Evolutionary conservation across 2,113 vertebrate genomes (phyloP).

Genomic region (Polypterus bichir): DNA sequence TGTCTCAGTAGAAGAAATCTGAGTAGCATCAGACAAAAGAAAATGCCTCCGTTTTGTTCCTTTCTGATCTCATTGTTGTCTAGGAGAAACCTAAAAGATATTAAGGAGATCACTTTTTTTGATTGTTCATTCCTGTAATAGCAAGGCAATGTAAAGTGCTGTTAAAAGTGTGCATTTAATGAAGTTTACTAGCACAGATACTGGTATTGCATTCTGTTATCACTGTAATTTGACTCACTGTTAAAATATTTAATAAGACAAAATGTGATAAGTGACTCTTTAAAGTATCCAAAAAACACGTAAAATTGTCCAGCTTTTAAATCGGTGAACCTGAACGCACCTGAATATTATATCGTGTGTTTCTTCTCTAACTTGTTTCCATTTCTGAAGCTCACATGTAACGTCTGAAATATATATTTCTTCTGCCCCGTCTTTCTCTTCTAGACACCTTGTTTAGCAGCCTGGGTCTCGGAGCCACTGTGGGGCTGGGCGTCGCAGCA

Average conservation of each 20-base stretch:
- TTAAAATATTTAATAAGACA: neutral
- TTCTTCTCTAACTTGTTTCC: neutral
- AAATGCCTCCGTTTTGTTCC: no score
- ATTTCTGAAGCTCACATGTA: neutral
- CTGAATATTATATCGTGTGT: neutral
- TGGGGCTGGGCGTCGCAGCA: constrained; percentile 78
- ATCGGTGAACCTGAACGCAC: neutral
- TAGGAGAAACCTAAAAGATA: no score
- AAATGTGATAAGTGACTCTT: neutral
- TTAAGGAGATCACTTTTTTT: no score
- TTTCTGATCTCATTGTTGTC: no score
- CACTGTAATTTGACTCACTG: neutral
- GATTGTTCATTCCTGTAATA: no score
- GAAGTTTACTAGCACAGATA: no score
- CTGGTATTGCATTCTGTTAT: neutral
- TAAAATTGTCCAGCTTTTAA: neutral
- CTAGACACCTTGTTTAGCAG: constrained; percentile 92
- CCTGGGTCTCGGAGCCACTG: constrained; percentile 80
- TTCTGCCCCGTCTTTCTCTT: constrained; percentile 25
- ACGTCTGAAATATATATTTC: no score
- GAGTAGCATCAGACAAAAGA: no score
- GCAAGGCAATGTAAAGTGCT: no score
- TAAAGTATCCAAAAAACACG: neutral
- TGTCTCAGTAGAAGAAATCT: no score
- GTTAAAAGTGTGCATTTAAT: no score